phyloP scores from a whole-genome alignment of 2,888 invertebrate genomes.

The Abscondita cerata region DNA sequence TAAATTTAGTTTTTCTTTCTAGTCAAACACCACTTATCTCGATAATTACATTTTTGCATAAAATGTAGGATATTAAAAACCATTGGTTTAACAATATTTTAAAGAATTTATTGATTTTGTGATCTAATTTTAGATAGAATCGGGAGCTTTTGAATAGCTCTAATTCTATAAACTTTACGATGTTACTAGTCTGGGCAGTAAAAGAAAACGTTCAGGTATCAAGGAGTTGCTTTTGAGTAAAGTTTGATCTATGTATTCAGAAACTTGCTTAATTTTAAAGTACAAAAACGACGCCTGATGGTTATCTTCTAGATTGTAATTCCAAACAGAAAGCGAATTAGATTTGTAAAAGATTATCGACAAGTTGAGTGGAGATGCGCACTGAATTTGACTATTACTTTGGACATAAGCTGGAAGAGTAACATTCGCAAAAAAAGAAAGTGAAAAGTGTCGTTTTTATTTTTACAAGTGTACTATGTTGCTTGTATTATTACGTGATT shows the following conservation, averaged over 20 bases:
- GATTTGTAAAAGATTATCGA: too few species aligned
- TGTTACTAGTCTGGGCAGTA: neutral
- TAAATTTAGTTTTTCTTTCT: too few species aligned
- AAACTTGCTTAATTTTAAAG: too few species aligned
- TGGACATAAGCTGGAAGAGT: neutral
- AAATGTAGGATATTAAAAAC: too few species aligned
- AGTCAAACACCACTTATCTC: too few species aligned
- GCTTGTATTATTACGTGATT: too few species aligned
- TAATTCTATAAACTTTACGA: constrained; percentile 10
- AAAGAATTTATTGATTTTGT: neutral
- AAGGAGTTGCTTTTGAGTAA: constrained; percentile 1
- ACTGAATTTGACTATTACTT: neutral
- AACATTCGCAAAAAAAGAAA: constrained; percentile 9
- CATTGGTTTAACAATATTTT: too few species aligned
- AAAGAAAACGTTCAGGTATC: constrained; percentile 10
- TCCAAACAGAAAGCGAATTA: too few species aligned
- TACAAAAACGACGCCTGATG: too few species aligned
- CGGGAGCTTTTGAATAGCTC: neutral
- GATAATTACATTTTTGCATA: too few species aligned
- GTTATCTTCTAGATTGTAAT: too few species aligned
- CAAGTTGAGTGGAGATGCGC: neutral
- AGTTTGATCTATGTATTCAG: too few species aligned
- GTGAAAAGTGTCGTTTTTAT: constrained; percentile 15
- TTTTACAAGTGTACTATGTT: constrained; percentile 28
- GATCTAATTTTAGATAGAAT: constrained; percentile 1